Evolutionary conservation across 2,888 invertebrate species (phyloP), one percentile per base, ranked within the genome.

Genomic region (Alloplasta piceator): DNA sequence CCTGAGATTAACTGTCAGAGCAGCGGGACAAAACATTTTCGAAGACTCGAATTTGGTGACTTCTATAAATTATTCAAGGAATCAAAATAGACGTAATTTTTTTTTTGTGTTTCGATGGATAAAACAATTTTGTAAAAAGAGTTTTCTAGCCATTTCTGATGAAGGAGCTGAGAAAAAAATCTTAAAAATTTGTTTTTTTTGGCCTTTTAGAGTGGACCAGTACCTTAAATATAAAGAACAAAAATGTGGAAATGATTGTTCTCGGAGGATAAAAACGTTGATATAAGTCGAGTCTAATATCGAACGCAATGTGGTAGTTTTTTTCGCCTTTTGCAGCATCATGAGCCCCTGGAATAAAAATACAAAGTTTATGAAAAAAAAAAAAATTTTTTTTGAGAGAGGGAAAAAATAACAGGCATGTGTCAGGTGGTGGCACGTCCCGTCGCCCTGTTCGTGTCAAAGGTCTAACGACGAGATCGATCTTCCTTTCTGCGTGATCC

Each of bases 391-490:
- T 6, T 10, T 26, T 26, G 6, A 43, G 38, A 16, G 67, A 73
- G 52, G 52, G 36, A 39, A 64, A 41, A 68, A 68, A 82, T 41
- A 80, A 61, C 16, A 26, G 12, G 7, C 50, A 43, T 43, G 70
- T 75, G 79, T 75, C 79, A 75, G 75, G 75, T 71, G 71, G 16
- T 67, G 75, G 67, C 26, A 26, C 64, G 80, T 67, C 66, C 67
- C 48, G 67, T 56, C 66, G 74, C 50, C 58, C 41, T 39, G 67
- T 67, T 70, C 38, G 43, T 78, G 79, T 79, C 75, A 71, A 76
- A 76, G 80, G 75, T 76, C 56, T 76, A 72, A 80, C 80, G 80
- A 80, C 55, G 80, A 61, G 61, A 80, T 76, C 75, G 75, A 80
- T 80, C 75, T 66, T 80, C 60, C 71, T 71, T 66, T 64, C 66